A percentile compares a stretch with the other conserved stretches of the same genome.
These are phyloP conservation scores for Eolophus roseicapilla DNA, from an alignment of 2,113 vertebrate genomes.

Conservation along the genomic window DNA sequence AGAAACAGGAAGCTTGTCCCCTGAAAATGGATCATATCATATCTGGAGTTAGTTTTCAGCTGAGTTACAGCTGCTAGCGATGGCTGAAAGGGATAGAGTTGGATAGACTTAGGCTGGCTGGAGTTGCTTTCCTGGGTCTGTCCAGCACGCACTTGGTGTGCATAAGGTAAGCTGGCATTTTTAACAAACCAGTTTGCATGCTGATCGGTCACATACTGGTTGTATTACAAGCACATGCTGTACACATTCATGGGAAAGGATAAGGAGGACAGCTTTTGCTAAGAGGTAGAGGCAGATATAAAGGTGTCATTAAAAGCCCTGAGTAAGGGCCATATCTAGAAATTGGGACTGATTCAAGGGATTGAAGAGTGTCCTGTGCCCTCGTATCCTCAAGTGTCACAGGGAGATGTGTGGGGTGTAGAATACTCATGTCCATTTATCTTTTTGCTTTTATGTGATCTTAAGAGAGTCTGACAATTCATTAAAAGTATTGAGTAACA, in stretches of 20 bases:
- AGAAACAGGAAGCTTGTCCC: background rate
- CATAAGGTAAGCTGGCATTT: background rate
- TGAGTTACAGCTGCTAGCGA: background rate
- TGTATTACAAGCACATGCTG: background rate
- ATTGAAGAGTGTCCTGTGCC: background rate
- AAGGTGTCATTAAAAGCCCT: background rate
- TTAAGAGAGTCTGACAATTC: background rate
- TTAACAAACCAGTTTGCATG: background rate
- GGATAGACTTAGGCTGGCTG: background rate
- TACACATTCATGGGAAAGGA: background rate
- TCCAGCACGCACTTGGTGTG: background rate
- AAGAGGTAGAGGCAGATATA: background rate
- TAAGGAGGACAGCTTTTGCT: background rate
- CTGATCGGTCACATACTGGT: background rate
- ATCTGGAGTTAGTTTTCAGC: background rate
- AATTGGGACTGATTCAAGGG: background rate
- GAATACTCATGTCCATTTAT: background rate
- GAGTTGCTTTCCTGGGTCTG: background rate
- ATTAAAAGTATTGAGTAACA: constrained; percentile 16
- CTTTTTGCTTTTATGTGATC: background rate
- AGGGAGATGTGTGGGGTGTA: background rate
- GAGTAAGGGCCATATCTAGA: background rate
- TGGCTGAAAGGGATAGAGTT: background rate
- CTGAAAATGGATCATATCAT: background rate
- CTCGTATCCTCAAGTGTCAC: background rate